Base-by-base conservation (phyloP, 2,797 vertebrate species). In the Trichosurus vulpecula region DNA sequence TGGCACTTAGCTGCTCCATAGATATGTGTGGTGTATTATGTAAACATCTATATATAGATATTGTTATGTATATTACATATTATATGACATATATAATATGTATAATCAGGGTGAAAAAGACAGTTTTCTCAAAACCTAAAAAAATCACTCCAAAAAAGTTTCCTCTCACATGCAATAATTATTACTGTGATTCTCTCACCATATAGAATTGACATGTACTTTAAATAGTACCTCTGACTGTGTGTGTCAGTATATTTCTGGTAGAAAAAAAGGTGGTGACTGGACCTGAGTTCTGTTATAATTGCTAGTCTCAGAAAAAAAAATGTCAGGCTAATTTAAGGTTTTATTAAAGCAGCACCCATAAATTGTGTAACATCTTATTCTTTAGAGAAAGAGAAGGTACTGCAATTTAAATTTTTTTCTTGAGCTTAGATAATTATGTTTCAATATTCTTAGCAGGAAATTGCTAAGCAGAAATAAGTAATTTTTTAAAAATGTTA, bases 341-440 rank as follows among this genome's bases (percentile, higher is more conserved):
- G 31, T n/a, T 91, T 97, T 97, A 94, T 94, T 94, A 93, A 96
- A 97, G 91, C 9, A 90, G 52, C 29, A 90, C 51, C 92, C 95
- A 9, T 66, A 96, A 94, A 58, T 90, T 97, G 12, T 6, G 81
- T 92, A 93, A 66, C 52, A 92, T 96, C 54, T 95, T 95, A 93
- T 66, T 93, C 16, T 95, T 91, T 93, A 90, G 52, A 87, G 52
- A 57, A 96, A 95, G 96, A 89, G 57, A 89, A 87, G 74, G 74
- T 58, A 92, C 91, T 30, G 41, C 91, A 41, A 92, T 56, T 92
- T 52, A 51, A 55, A 41, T 47, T 57, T 92, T 92, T 55, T 54
- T 91, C 92, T 92, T 52, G 90, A 91, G 19, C 94, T 91, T 93
- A 52, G 57, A 94, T 96, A 93, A 92, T 95, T 95, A 93, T 55